A percentile compares a stretch with the other conserved stretches of the same genome.
Evolutionary conservation across 1,140 invertebrate species (phyloP).

Genomic region (Hylaeus anthracinus): DNA sequence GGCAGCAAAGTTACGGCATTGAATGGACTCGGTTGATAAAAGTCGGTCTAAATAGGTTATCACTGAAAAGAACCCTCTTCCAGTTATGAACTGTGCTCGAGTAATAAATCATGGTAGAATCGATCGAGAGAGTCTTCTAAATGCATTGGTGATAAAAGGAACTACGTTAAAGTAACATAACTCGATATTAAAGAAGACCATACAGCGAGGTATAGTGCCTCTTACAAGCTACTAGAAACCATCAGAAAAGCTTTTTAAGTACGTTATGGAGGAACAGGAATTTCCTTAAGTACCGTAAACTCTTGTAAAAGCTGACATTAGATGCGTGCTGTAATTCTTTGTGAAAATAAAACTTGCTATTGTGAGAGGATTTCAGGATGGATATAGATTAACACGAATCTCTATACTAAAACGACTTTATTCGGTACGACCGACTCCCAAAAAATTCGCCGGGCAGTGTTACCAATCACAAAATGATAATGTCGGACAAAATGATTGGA

Average conservation of each 20-base stretch:
- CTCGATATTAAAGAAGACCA: background rate
- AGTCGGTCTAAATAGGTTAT: slow-evolving; percentile 2
- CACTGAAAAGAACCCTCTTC: background rate
- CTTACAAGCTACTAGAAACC: no score
- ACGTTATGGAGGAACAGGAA: background rate
- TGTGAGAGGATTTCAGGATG: no score
- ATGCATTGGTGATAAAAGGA: background rate
- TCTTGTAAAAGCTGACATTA: no score
- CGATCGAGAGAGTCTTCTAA: slow-evolving; percentile 13
- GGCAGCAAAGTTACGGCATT: background rate
- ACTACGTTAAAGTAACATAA: slow-evolving; percentile 27
- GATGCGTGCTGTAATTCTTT: no score
- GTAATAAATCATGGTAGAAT: slow-evolving; percentile 31
- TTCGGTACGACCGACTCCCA: no score
- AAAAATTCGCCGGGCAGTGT: no score
- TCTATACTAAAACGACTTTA: no score
- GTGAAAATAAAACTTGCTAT: no score
- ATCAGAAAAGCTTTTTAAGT: background rate
- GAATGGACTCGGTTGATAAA: background rate
- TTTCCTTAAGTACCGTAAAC: no score
- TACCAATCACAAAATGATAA: no score
- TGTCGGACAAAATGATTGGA: no score
- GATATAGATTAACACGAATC: no score
- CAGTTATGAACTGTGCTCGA: background rate
- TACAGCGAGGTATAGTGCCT: background rate